phyloP scores from a whole-genome alignment of 2,797 vertebrate species.

The Semaprochilodus insignis region DNA sequence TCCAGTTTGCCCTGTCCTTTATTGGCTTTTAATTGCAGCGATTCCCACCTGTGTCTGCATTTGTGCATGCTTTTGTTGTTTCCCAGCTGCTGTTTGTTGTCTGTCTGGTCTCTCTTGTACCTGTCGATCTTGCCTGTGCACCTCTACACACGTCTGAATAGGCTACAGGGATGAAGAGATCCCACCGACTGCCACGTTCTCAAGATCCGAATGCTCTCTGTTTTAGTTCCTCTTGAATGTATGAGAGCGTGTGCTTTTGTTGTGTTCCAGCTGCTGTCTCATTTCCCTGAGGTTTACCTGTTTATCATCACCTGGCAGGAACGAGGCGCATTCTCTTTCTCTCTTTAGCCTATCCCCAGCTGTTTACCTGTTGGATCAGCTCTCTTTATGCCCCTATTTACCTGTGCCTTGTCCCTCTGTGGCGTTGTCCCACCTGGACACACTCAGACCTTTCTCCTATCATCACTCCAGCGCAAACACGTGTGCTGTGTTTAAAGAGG shows the following conservation, averaged over 20 bases:
- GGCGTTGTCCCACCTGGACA: background rate
- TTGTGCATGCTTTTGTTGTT: background rate
- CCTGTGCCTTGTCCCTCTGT: background rate
- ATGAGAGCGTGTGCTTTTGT: constrained; percentile 1
- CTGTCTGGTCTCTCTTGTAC: background rate
- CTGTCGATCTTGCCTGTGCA: background rate
- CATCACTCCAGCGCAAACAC: background rate
- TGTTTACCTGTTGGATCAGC: background rate
- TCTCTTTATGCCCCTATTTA: background rate
- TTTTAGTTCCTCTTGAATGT: background rate
- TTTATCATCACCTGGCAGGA: constrained; percentile 36
- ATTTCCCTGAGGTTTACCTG: constrained; percentile 33
- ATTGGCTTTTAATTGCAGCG: constrained; percentile 30
- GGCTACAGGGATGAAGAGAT: background rate
- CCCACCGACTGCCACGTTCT: background rate
- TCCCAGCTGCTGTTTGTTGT: constrained; percentile 32
- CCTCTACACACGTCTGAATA: constrained; percentile 16
- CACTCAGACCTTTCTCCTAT: background rate
- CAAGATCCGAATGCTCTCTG: background rate
- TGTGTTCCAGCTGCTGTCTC: constrained; percentile 14
- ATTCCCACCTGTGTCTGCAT: constrained; percentile 38
- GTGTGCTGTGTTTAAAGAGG: too few species aligned
- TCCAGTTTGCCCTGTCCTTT: constrained; percentile 28
- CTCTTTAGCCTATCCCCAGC: background rate
- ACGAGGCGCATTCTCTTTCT: constrained; percentile 5